phyloP scores from a whole-genome alignment of 2,888 invertebrate genomes.

The Aporophyla lueneburgensis region DNA sequence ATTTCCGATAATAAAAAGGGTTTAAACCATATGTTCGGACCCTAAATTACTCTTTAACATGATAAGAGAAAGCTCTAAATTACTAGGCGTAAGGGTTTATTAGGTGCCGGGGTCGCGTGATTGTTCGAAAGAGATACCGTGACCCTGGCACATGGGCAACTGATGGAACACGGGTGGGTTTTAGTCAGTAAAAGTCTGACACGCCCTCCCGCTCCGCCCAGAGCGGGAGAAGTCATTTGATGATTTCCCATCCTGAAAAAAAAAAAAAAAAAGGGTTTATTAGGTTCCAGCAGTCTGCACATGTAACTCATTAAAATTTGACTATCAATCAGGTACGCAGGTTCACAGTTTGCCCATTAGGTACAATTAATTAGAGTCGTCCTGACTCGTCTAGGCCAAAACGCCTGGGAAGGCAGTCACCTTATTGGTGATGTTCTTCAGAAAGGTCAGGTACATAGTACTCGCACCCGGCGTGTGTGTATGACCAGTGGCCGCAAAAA shows the following conservation, averaged over 20 bases:
- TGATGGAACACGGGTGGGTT: too few species aligned
- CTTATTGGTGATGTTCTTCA: background rate
- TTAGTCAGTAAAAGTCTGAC: too few species aligned
- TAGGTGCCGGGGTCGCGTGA: too few species aligned
- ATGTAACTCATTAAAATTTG: background rate
- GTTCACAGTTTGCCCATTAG: background rate
- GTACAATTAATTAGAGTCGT: background rate
- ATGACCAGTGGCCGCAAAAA: background rate
- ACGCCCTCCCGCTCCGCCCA: too few species aligned
- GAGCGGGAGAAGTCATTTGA: too few species aligned
- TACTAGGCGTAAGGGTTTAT: background rate
- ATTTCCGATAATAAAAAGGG: constrained; percentile 33
- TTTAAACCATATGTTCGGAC: constrained; percentile 18
- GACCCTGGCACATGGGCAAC: too few species aligned
- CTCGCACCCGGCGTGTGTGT: background rate
- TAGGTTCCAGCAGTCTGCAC: background rate
- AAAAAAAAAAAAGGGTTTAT: too few species aligned
- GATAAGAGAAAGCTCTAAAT: constrained; percentile 1
- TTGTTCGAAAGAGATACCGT: too few species aligned
- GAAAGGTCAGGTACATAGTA: background rate
- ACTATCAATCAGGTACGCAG: background rate
- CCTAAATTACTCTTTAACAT: constrained; percentile 18
- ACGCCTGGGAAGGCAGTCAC: background rate
- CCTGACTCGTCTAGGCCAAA: background rate
- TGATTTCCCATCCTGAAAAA: too few species aligned